Conservation (phyloP, 2,888 invertebrate species). For the Thera obeliscata region DNA sequence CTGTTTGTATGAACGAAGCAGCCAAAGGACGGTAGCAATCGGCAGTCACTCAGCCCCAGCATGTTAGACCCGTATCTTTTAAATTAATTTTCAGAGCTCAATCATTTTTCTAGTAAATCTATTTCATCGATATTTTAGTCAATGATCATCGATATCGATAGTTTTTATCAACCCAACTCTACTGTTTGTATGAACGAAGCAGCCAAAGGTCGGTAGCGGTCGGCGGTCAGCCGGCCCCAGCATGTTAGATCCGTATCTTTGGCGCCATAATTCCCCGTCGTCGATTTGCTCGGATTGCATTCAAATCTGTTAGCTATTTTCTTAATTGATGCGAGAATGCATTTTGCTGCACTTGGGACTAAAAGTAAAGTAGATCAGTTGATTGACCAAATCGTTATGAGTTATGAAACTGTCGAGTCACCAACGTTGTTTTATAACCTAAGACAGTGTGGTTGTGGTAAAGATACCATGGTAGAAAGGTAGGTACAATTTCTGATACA, state of each 20-base stretch:
- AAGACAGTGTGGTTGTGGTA: too few relatives aligned
- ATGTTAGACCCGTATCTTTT: too few relatives aligned
- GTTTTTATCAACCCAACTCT: constrained; percentile 5
- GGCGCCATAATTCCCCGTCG: constrained; percentile 71
- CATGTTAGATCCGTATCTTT: constrained; percentile 74
- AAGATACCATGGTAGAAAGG: too few relatives aligned
- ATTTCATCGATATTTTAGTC: too few relatives aligned
- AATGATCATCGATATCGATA: constrained; percentile 40
- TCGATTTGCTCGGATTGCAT: constrained; percentile 69
- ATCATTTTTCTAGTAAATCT: too few relatives aligned
- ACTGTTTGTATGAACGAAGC: constrained; percentile 20
- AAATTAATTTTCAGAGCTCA: too few relatives aligned
- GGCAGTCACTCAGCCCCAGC: too few relatives aligned
- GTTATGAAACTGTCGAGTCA: not conserved
- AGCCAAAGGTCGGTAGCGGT: constrained; percentile 63
- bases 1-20: too few relatives aligned
- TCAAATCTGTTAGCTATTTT: constrained; percentile 63
- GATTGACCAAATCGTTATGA: not conserved
- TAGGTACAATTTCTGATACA: too few relatives aligned
- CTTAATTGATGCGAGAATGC: constrained; percentile 57
- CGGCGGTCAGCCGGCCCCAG: constrained; percentile 63
- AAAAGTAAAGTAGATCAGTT: not conserved
- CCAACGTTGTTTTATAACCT: too few relatives aligned
- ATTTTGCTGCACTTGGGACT: constrained; percentile 19
- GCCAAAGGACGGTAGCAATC: too few relatives aligned